Conservation (phyloP, 2,797 vertebrate genomes). For the Acanthurus tractus region DNA sequence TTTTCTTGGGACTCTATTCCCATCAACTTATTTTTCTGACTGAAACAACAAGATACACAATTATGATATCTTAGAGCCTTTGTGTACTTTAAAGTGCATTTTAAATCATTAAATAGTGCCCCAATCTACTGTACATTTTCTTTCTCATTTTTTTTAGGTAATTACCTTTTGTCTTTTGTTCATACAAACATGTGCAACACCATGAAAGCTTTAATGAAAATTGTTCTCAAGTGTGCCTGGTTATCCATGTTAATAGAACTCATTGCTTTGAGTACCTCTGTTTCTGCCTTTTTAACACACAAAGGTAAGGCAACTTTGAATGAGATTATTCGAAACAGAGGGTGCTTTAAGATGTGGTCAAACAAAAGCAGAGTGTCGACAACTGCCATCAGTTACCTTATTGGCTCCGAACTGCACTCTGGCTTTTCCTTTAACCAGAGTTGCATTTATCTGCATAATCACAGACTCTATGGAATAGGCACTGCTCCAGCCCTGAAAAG, state of each 20-base stretch:
- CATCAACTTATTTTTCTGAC: background rate
- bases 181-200: background rate
- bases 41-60: background rate
- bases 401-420: slow-evolving; percentile 99
- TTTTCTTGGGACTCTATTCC: background rate
- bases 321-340: slow-evolving; percentile 18
- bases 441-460: slow-evolving; percentile 99
- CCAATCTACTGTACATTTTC: background rate
- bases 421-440: slow-evolving; percentile 99
- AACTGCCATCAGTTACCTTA: slow-evolving; percentile 88
- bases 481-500: slow-evolving; percentile 96
- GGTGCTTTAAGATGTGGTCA: background rate
- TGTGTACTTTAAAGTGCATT: background rate
- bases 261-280: background rate
- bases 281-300: background rate
- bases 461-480: slow-evolving; percentile 99
- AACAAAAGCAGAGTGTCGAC: background rate
- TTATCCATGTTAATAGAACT: background rate
- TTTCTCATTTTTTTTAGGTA: background rate
- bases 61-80: background rate
- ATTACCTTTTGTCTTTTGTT: background rate
- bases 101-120: background rate
- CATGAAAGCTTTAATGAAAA: background rate
- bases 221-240: background rate
- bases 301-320: background rate